Evolutionary conservation across 2,797 vertebrate genomes (phyloP).

Genomic region (Apogon talboti): DNA sequence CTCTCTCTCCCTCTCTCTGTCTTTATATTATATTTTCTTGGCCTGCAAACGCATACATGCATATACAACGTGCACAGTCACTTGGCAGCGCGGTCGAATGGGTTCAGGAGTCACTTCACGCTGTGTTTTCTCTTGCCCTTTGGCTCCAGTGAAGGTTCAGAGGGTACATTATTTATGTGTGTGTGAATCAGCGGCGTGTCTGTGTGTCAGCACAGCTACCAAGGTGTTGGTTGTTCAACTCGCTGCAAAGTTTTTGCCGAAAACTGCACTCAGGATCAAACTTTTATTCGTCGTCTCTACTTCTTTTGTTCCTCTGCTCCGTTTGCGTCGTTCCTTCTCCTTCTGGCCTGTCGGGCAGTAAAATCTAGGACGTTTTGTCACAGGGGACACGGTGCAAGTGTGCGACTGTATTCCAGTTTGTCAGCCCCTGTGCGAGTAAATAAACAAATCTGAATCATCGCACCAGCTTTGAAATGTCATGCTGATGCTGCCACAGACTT

Average conservation of each 20-base stretch:
- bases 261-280: constrained; percentile 63
- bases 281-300: constrained; percentile 35
- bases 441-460: constrained; percentile 64
- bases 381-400: constrained; percentile 47
- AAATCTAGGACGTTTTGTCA: constrained; percentile 67
- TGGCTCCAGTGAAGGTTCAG: constrained; percentile 48
- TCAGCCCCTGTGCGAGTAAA: constrained; percentile 58
- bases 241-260: constrained; percentile 42
- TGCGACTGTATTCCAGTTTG: constrained; percentile 52
- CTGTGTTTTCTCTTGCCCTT: constrained; percentile 74
- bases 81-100: constrained; percentile 56
- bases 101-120: constrained; percentile 64
- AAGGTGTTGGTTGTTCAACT: constrained; percentile 6
- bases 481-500: constrained; percentile 30
- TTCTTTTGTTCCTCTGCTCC: constrained; percentile 22
- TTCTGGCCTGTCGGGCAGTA: constrained; percentile 26
- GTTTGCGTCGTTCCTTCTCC: constrained; percentile 12
- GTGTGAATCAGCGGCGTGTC: constrained; percentile 19
- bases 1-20: too few relatives aligned
- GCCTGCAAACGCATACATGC: neutral
- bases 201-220: constrained; percentile 17
- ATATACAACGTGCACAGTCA: constrained; percentile 11
- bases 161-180: constrained; percentile 54
- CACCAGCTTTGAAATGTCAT: constrained; percentile 50
- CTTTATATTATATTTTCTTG: too few relatives aligned